Evolutionary conservation across 2,113 vertebrate genomes (phyloP).

Genomic region (Etheostoma spectabile): DNA sequence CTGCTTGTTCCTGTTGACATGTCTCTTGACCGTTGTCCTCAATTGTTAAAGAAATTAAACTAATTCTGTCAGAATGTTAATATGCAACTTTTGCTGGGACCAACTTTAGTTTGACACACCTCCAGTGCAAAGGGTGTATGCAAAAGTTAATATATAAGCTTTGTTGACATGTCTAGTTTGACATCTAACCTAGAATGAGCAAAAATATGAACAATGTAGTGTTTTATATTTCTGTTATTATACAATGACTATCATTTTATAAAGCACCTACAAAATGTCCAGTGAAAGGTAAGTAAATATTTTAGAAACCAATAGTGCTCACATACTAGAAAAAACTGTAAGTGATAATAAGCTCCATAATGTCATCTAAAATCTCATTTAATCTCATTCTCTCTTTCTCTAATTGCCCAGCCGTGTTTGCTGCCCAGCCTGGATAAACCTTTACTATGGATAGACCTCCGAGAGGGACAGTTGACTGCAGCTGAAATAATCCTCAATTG

Average conservation of each 20-base stretch:
- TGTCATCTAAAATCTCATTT: conserved; percentile 3
- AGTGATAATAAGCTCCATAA: neutral
- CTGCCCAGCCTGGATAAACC: conserved; percentile 36
- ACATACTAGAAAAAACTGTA: neutral
- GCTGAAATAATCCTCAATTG: conserved; percentile 19
- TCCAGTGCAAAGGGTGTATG: conserved; percentile 62
- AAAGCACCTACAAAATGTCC: too few relatives aligned
- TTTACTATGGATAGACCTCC: conserved; percentile 50
- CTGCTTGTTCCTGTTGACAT: neutral
- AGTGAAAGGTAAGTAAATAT: neutral
- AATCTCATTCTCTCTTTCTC: conserved; percentile 20
- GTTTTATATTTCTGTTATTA: neutral
- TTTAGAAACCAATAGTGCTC: neutral
- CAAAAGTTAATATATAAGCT: conserved; percentile 73
- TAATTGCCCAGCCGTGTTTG: conserved; percentile 32
- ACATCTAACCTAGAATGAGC: neutral
- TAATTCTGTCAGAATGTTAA: neutral
- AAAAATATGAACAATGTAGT: neutral
- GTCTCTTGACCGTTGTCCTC: neutral
- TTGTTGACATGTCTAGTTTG: conserved; percentile 41
- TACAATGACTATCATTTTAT: neutral
- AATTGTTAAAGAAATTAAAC: neutral
- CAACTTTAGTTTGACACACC: conserved; percentile 11
- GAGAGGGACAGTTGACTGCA: conserved; percentile 28
- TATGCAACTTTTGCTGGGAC: neutral